Evolutionary conservation across 2,797 vertebrate species (phyloP).

Genomic region (Alcedo quadribrachys): DNA sequence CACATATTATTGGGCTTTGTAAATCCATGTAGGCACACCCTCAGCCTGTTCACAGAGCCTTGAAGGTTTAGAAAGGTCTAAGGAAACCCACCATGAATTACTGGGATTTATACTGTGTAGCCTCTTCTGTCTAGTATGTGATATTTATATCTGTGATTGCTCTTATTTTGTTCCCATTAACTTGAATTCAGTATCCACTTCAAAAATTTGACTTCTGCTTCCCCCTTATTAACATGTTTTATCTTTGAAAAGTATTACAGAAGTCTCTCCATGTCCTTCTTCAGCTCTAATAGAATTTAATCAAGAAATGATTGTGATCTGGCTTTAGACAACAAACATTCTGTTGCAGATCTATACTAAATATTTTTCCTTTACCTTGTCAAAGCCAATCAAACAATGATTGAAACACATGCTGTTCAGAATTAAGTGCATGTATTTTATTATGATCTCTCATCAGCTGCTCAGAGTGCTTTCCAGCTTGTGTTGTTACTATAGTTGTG

Average conservation of each 20-base stretch:
- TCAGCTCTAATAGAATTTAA: background rate
- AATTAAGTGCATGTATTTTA: background rate
- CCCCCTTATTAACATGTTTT: background rate
- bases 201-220: background rate
- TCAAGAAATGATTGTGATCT: background rate
- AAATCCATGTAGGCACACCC: background rate
- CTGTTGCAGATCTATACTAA: background rate
- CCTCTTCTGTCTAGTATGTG: background rate
- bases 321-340: background rate
- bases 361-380: background rate
- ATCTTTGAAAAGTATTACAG: background rate
- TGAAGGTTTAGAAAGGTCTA: background rate
- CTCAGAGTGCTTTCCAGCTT: background rate
- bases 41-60: background rate
- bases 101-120: rapidly evolving
- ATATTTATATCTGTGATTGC: background rate
- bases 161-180: background rate
- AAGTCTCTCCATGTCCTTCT: background rate
- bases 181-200: background rate
- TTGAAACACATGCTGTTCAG: background rate
- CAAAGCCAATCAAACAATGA: background rate
- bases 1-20: background rate
- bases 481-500: background rate
- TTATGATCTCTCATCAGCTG: background rate
- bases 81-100: background rate